phyloP scores from a whole-genome alignment of 2,888 invertebrate genomes.

The Zaprionus bogoriensis region DNA sequence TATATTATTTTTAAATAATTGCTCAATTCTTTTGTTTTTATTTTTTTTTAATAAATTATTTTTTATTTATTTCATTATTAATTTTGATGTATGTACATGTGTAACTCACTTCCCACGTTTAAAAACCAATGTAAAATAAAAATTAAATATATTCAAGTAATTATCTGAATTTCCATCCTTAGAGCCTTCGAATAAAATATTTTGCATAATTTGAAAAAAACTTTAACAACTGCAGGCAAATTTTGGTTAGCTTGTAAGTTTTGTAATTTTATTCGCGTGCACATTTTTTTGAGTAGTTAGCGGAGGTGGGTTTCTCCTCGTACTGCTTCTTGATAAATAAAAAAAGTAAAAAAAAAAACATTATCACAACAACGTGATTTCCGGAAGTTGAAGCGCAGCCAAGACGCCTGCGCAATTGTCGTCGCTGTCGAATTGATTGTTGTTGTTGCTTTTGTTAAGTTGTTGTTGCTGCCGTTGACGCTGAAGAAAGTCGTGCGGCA shows the following conservation, averaged over 20 bases:
- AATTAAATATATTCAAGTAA: background rate
- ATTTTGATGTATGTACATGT: too few species aligned
- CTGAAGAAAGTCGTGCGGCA: constrained; percentile 70
- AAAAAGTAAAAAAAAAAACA: constrained; percentile 44
- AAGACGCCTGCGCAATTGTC: constrained; percentile 70
- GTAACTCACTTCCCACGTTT: too few species aligned
- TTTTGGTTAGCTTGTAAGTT: constrained; percentile 50
- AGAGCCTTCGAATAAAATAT: constrained; percentile 2
- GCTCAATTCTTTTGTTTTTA: too few species aligned
- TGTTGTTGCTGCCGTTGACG: constrained; percentile 40
- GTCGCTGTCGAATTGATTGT: constrained; percentile 69
- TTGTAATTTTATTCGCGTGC: constrained; percentile 74
- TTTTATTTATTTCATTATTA: too few species aligned
- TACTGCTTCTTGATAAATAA: constrained; percentile 39
- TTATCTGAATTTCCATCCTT: too few species aligned
- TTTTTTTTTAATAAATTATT: too few species aligned
- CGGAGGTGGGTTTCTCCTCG: constrained; percentile 7
- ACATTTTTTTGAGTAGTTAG: constrained; percentile 37
- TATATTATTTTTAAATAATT: too few species aligned
- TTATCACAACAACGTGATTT: constrained; percentile 73
- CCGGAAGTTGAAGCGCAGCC: constrained; percentile 72
- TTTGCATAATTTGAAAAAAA: constrained; percentile 57
- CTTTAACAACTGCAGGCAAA: constrained; percentile 54
- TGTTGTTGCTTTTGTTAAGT: constrained; percentile 16
- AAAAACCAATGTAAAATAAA: background rate